phyloP scores from a whole-genome alignment of 2,113 vertebrate genomes.

The Dunckerocampus dactyliophorus region DNA sequence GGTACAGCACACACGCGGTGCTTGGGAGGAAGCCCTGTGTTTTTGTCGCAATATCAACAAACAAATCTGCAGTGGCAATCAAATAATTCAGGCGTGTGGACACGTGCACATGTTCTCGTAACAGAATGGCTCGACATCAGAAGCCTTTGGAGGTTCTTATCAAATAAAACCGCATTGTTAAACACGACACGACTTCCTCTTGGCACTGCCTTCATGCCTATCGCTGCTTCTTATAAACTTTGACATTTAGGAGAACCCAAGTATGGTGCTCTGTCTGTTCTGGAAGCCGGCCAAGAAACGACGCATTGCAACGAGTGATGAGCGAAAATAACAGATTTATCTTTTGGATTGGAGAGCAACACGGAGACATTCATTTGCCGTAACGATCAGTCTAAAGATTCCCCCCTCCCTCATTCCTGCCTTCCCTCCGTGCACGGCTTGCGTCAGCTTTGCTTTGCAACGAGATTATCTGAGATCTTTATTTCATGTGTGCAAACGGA shows the following conservation, averaged over 20 bases:
- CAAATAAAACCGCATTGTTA: constrained; percentile 34
- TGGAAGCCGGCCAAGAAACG: constrained; percentile 20
- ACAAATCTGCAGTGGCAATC: neutral
- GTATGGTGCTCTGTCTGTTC: constrained; percentile 11
- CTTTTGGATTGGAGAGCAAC: constrained; percentile 30
- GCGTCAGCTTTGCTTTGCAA: constrained; percentile 48
- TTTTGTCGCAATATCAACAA: neutral
- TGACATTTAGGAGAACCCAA: constrained; percentile 13
- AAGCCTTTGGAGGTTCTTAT: constrained; percentile 42
- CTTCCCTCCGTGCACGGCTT: constrained; percentile 38
- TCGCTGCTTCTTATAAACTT: constrained; percentile 11
- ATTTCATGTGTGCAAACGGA: constrained; percentile 68
- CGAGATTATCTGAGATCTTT: constrained; percentile 68
- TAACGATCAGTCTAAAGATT: constrained; percentile 38
- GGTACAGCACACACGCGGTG: neutral
- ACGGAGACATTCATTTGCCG: constrained; percentile 35
- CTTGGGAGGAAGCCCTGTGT: neutral
- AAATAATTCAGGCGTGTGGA: neutral
- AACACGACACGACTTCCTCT: constrained; percentile 39
- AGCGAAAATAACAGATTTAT: constrained; percentile 24
- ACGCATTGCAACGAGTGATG: constrained; percentile 16
- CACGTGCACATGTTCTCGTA: constrained; percentile 9
- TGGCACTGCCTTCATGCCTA: constrained; percentile 24
- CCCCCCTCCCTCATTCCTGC: constrained; percentile 14
- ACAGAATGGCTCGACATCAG: constrained; percentile 29